Conservation (phyloP, 2,113 vertebrate genomes). For the Tyrannus savana region DNA sequence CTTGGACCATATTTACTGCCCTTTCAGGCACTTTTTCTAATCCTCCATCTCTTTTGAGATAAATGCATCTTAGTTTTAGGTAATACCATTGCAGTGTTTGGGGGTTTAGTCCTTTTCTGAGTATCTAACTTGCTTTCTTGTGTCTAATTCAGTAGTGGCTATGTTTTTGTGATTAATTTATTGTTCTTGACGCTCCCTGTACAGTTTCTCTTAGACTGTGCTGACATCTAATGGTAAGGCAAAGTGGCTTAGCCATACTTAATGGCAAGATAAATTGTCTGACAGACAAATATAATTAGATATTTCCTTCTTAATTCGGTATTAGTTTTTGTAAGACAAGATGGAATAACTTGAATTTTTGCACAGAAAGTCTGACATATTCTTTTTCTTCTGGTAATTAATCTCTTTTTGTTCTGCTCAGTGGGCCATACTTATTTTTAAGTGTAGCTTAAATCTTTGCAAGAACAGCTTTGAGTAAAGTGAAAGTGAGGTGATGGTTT, state of each 20-base stretch:
- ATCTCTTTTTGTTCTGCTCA: not conserved
- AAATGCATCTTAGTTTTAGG: not conserved
- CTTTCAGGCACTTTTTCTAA: not conserved
- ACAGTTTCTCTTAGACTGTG: slow-evolving; percentile 44
- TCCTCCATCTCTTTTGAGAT: not conserved
- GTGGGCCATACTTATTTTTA: not conserved
- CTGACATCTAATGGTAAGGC: slow-evolving; percentile 72
- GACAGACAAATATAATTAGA: not conserved
- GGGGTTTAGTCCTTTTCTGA: not conserved
- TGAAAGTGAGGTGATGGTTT: not conserved
- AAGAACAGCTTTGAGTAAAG: not conserved
- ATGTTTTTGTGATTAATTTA: slow-evolving; percentile 17
- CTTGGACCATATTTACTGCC: not conserved
- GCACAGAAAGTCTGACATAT: not conserved
- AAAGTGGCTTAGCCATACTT: slow-evolving; percentile 43
- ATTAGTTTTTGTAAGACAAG: not conserved
- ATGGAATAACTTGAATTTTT: not conserved
- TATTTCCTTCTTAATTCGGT: not conserved
- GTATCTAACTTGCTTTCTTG: not conserved
- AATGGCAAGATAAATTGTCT: slow-evolving; percentile 32
- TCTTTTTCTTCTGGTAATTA: not conserved
- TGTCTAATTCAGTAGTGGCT: not conserved
- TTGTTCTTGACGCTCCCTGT: slow-evolving; percentile 12
- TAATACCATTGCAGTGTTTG: not conserved
- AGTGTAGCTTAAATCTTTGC: not conserved